A percentile compares a stretch with the other conserved stretches of the same genome.
These are phyloP conservation scores for Crossaster papposus DNA, from an alignment of 53 echinoderm and acorn worm species.

Conservation along the genomic window DNA sequence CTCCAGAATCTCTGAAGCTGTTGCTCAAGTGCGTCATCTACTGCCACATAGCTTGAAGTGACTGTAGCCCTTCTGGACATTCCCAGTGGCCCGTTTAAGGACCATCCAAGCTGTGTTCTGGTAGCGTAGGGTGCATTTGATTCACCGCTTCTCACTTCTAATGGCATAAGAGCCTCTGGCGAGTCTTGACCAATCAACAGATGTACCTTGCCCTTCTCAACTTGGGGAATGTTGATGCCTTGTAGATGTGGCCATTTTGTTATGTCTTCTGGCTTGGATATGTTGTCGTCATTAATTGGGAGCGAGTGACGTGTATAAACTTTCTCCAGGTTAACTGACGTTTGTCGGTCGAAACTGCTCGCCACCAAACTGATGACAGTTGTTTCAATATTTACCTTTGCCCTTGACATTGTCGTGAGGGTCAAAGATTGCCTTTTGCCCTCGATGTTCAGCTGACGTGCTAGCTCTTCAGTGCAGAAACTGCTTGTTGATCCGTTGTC, in stretches of 20 bases:
- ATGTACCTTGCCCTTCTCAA: too few species aligned
- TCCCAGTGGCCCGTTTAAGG: constrained; percentile 36
- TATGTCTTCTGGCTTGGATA: too few species aligned
- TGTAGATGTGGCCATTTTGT: too few species aligned
- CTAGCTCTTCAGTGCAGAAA: constrained; percentile 7
- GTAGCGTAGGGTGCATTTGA: neutral
- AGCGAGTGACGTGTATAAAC: too few species aligned
- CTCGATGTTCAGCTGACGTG: neutral
- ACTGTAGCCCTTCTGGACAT: neutral
- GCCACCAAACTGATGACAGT: constrained; percentile 18
- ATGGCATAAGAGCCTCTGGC: constrained; percentile 9
- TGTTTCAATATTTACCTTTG: constrained; percentile 1
- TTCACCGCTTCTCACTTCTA: constrained; percentile 15
- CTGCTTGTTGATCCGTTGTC: neutral
- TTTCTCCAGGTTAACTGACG: neutral
- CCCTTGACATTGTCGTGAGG: constrained; percentile 23
- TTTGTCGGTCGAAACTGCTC: neutral
- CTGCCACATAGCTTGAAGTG: neutral
- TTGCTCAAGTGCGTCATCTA: neutral
- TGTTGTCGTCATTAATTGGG: too few species aligned
- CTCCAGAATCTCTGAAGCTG: constrained; percentile 52
- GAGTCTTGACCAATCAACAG: neutral
- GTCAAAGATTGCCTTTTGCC: constrained; percentile 15
- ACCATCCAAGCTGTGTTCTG: constrained; percentile 29
- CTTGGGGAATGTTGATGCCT: too few species aligned